Conservation (phyloP, 1,140 invertebrate genomes). For the Hylaeus anthracinus region DNA sequence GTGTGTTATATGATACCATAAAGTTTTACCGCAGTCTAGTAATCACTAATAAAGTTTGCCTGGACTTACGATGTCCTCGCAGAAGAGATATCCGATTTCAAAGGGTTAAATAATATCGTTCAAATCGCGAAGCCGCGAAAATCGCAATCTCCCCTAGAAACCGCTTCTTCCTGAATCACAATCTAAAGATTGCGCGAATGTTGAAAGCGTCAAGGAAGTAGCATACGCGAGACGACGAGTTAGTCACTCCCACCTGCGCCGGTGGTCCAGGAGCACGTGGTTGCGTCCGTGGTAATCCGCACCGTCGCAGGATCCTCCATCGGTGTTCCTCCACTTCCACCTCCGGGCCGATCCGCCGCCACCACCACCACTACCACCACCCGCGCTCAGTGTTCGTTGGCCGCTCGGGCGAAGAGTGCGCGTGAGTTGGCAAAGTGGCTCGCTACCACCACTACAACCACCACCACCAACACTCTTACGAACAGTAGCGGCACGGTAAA, state of each 20-base stretch:
- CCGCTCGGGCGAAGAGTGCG: conserved; percentile 40
- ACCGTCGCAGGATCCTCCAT: conserved; percentile 64
- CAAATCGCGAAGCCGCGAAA: too few relatives aligned
- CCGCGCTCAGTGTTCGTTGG: conserved; percentile 29
- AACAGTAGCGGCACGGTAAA: conserved; percentile 48
- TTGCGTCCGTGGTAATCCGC: conserved; percentile 51
- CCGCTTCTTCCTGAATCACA: too few relatives aligned
- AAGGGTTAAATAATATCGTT: too few relatives aligned
- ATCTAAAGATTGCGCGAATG: too few relatives aligned
- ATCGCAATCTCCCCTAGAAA: too few relatives aligned
- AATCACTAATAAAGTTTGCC: too few relatives aligned
- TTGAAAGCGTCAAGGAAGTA: too few relatives aligned
- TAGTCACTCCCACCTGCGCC: conserved; percentile 79
- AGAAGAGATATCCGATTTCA: too few relatives aligned
- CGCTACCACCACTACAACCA: conserved; percentile 17
- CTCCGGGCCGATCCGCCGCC: conserved; percentile 33
- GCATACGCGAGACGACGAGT: conserved; percentile 60
- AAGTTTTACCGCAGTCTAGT: too few relatives aligned
- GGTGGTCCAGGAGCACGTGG: conserved; percentile 76
- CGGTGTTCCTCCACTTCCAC: conserved; percentile 54
- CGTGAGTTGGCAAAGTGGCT: conserved; percentile 23
- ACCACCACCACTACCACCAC: conserved; percentile 42
- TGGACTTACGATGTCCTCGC: too few relatives aligned
- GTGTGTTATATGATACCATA: too few relatives aligned
- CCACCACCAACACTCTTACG: conserved; percentile 17